Evolutionary conservation across 2,888 invertebrate genomes (phyloP), one percentile per base, ranked within the genome.

Genomic region (Schrankia costaestrigalis): DNA sequence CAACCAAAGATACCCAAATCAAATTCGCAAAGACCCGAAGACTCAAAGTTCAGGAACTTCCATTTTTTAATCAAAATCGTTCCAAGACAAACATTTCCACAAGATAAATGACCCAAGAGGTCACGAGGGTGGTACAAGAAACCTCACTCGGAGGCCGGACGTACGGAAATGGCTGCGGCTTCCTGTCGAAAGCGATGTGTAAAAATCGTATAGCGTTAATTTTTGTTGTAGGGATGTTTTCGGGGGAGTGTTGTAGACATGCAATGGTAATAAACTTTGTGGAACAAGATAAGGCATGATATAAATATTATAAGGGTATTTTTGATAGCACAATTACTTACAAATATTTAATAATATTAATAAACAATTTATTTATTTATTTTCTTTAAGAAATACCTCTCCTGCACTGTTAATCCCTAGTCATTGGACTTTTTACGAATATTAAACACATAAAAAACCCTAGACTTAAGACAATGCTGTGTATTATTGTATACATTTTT

Each of bases 121-220:
- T 65, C 63, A 59, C 55, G 51, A 48, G 48, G 48, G 43, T 41
- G 31, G 35, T 48, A 66, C 60, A 69, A 47, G 57, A 56, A 63
- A 59, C 54, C 52, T 59, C 66, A 73, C 72, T 74, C 53, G 56
- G 50, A 29, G 38, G 41, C 60, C 67, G 71, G 72, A 71, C 59
- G 67, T 31, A 53, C 55, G 75, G 71, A 73, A 76, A 74, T 74
- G 71, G 75, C 60, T 47, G 49, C 51, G 57, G 63, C 57, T 48
- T 73, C 71, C 73, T 62, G 55, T 50, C 42, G 41, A 36, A 43
- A 31, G 39, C 37, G 31, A 51, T 56, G 56, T 47, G 46, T 47
- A 54, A 56, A 53, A 70, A 62, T 57, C 50, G 42, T 41, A 35
- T 46, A 37, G 58, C 54, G 56, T 56, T 56, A 53, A 65, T 65